Conservation (phyloP, 2,888 invertebrate species). For the Calephelis perditalis region DNA sequence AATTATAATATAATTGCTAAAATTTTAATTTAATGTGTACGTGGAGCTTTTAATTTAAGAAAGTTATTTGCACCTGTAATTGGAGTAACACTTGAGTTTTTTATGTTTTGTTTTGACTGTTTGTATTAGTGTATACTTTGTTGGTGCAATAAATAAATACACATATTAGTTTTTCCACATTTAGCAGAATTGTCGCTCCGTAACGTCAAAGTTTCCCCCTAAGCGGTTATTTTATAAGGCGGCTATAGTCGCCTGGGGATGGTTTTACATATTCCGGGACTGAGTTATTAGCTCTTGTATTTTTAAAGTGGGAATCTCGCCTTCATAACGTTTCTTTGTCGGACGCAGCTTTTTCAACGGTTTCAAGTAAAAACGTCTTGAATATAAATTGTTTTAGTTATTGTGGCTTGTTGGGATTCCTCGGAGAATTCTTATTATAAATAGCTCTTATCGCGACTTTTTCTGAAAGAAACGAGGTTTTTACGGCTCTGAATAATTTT, state of each 20-base stretch:
- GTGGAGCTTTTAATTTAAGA: too few species aligned
- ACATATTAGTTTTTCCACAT: too few species aligned
- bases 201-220: neutral
- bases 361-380: neutral
- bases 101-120: too few species aligned
- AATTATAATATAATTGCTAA: too few species aligned
- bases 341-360: neutral
- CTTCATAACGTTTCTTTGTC: slow-evolving; percentile 6
- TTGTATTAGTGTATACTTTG: too few species aligned
- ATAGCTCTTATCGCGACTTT: neutral
- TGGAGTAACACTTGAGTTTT: too few species aligned
- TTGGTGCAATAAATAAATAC: too few species aligned
- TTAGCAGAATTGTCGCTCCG: neutral
- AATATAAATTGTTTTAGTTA: slow-evolving; percentile 10
- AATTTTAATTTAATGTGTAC: too few species aligned
- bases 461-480: too few species aligned
- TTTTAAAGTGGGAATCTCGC: slow-evolving; percentile 8
- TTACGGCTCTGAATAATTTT: too few species aligned
- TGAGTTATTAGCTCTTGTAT: slow-evolving; percentile 12
- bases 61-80: too few species aligned
- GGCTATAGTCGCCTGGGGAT: neutral
- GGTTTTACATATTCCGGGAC: slow-evolving; percentile 9
- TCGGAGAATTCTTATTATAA: neutral
- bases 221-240: slow-evolving; percentile 6
- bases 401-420: neutral